These are phyloP conservation scores for Carposina sasakii DNA, from an alignment of 1,140 invertebrate genomes.

Conservation along the genomic window DNA sequence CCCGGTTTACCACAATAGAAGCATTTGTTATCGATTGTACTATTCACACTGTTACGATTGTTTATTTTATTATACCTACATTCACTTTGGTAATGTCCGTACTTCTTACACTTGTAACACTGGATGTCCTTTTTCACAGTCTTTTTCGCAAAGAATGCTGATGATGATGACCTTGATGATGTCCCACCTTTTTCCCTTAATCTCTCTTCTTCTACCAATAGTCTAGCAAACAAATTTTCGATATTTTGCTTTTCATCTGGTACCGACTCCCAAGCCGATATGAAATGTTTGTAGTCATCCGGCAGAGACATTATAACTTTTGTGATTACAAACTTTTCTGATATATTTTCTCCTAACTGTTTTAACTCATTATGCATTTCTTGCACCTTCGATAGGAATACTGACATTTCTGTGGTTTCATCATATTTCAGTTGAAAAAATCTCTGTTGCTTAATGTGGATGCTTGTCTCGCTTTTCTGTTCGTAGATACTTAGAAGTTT, in stretches of 20 bases:
- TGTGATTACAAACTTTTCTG: slow-evolving; percentile 34
- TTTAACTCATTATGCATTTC: slow-evolving; percentile 30
- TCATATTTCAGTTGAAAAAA: neutral
- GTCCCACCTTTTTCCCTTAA: slow-evolving; percentile 19
- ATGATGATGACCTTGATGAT: slow-evolving; percentile 1
- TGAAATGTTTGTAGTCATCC: slow-evolving; percentile 27
- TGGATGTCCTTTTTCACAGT: slow-evolving; percentile 16
- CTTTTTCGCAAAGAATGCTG: slow-evolving; percentile 20
- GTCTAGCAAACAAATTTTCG: slow-evolving; percentile 34
- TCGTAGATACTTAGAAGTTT: neutral
- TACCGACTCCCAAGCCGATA: slow-evolving; percentile 34
- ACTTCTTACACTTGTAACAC: slow-evolving; percentile 29
- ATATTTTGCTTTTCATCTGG: slow-evolving; percentile 32
- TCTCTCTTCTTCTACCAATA: slow-evolving; percentile 41
- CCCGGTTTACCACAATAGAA: slow-evolving; percentile 30
- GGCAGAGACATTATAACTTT: slow-evolving; percentile 41
- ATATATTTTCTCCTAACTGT: slow-evolving; percentile 28
- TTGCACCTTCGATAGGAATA: slow-evolving; percentile 29
- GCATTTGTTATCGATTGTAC: slow-evolving; percentile 20
- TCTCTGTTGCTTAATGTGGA: neutral
- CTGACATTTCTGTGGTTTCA: slow-evolving; percentile 11
- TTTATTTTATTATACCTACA: slow-evolving; percentile 18
- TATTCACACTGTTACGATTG: slow-evolving; percentile 9
- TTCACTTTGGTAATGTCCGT: slow-evolving; percentile 30
- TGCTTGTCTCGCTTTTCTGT: neutral